Evolutionary conservation across 2,888 invertebrate species (phyloP).

Genomic region (Odontocolon sp.): DNA sequence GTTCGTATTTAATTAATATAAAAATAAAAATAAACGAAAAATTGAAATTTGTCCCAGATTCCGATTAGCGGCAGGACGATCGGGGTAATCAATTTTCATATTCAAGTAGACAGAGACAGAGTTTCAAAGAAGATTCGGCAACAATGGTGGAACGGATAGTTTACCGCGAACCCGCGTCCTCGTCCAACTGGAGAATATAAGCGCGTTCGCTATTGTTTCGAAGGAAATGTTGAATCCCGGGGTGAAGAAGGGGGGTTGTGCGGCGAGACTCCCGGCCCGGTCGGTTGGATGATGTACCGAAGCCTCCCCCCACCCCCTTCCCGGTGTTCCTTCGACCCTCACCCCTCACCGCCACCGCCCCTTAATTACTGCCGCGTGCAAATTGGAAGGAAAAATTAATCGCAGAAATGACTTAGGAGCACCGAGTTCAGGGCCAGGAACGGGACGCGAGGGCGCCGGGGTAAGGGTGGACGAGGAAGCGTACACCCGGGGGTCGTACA

Average conservation of each 20-base stretch:
- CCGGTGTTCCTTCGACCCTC: constrained; percentile 51
- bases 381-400: constrained; percentile 82
- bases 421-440: constrained; percentile 37
- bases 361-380: constrained; percentile 82
- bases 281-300: constrained; percentile 58
- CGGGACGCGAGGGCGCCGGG: constrained; percentile 30
- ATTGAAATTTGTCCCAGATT: not conserved
- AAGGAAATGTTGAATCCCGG: constrained; percentile 64
- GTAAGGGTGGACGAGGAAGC: constrained; percentile 76
- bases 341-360: constrained; percentile 76
- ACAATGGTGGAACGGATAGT: constrained; percentile 56
- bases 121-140: constrained; percentile 26
- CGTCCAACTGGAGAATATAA: constrained; percentile 43
- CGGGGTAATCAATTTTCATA: constrained; percentile 31
- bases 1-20: no score
- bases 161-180: constrained; percentile 31
- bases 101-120: not conserved
- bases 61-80: not conserved
- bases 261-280: constrained; percentile 32
- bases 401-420: constrained; percentile 81
- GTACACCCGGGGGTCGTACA: constrained; percentile 77
- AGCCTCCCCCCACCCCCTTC: constrained; percentile 44
- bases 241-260: constrained; percentile 15
- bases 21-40: no score
- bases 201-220: constrained; percentile 75